Conservation (phyloP, 2,113 vertebrate genomes). For the Melanocharis versteri region DNA sequence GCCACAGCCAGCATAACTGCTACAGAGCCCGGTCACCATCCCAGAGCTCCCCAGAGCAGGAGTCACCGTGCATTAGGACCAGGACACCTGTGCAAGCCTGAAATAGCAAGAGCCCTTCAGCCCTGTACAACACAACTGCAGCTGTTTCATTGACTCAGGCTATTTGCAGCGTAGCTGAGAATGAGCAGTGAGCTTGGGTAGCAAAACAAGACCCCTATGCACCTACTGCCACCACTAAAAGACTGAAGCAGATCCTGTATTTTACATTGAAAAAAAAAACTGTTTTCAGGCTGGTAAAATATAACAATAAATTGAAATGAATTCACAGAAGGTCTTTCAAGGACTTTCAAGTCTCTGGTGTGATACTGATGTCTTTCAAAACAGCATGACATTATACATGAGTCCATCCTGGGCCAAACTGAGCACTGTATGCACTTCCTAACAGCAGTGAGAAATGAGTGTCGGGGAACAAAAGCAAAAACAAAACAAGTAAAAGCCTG, state of each 20-base stretch:
- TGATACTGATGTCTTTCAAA: background rate
- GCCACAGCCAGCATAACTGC: background rate
- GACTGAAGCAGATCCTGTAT: background rate
- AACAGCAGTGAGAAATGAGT: background rate
- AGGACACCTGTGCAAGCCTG: background rate
- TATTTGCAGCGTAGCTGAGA: background rate
- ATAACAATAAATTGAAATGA: background rate
- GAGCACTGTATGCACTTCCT: accelerated
- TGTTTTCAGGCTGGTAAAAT: background rate
- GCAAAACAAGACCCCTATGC: background rate
- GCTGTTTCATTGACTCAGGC: constrained; percentile 10
- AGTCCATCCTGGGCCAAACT: background rate
- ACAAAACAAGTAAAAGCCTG: background rate
- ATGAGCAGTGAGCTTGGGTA: background rate
- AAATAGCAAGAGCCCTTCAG: background rate
- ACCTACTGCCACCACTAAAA: background rate
- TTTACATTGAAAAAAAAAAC: background rate
- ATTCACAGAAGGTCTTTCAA: background rate
- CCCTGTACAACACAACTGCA: background rate
- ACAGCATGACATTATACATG: background rate
- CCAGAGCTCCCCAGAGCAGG: background rate
- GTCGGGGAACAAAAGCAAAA: background rate
- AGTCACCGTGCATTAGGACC: accelerated
- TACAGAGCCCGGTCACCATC: accelerated
- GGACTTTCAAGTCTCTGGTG: background rate